A percentile compares a stretch with the other conserved stretches of the same genome.
phyloP scores from a whole-genome alignment of 2,113 vertebrate genomes.

The Mandrillus leucophaeus region DNA sequence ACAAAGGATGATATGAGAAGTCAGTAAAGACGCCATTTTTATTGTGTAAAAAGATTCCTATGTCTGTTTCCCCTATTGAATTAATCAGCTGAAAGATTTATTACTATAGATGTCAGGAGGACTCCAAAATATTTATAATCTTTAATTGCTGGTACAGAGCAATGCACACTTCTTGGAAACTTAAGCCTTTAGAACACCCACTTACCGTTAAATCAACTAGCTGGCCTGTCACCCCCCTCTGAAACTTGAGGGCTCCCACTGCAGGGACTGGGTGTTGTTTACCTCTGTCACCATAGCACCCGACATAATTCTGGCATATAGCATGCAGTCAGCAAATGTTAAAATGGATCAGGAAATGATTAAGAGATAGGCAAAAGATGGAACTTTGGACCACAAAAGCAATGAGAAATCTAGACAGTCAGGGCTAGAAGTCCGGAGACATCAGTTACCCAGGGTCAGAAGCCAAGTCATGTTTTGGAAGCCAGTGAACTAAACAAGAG shows the following conservation, averaged over 20 bases:
- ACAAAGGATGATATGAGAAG: not conserved
- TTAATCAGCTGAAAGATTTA: conserved; percentile 24
- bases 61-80: not conserved
- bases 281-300: not conserved
- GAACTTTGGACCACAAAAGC: not conserved
- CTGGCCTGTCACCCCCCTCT: not conserved
- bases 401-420: not conserved
- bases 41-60: not conserved
- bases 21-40: not conserved
- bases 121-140: not conserved
- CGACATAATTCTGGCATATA: not conserved
- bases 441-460: not conserved
- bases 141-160: not conserved
- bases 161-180: not conserved
- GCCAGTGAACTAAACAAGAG: not conserved
- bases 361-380: not conserved
- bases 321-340: not conserved
- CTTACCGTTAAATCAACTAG: not conserved
- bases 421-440: not conserved
- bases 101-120: not conserved
- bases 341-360: not conserved
- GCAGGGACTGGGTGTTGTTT: not conserved
- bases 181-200: not conserved
- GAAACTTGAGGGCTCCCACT: not conserved
- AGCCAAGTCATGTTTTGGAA: not conserved